phyloP scores from a whole-genome alignment of 2,888 invertebrate genomes.

The Agriotes lineatus region DNA sequence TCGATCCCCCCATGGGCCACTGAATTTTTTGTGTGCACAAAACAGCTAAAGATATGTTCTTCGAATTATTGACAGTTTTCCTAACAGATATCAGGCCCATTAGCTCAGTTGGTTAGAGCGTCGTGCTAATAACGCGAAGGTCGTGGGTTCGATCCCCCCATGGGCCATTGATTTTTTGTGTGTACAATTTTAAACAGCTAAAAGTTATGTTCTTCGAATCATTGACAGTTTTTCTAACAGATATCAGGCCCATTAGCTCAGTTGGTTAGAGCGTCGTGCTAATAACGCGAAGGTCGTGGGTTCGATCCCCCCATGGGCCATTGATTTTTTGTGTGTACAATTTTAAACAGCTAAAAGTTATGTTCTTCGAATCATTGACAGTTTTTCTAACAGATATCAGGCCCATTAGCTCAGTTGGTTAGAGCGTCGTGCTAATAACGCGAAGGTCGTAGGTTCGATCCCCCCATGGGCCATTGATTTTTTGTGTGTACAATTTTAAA shows the following conservation, averaged over 20 bases:
- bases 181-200: no score
- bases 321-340: slow-evolving; percentile 56
- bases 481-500: not conserved
- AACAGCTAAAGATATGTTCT: no score
- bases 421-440: slow-evolving; percentile 83
- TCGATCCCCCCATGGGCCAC: slow-evolving; percentile 34
- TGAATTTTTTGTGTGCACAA: no score
- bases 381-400: no score
- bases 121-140: slow-evolving; percentile 83
- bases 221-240: no score
- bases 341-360: no score
- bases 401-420: slow-evolving; percentile 83
- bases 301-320: slow-evolving; percentile 82
- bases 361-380: no score
- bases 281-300: slow-evolving; percentile 83
- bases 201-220: no score
- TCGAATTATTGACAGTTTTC: no score
- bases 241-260: slow-evolving; percentile 78
- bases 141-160: slow-evolving; percentile 82
- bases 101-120: slow-evolving; percentile 83
- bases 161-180: slow-evolving; percentile 69
- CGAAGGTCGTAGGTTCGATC: slow-evolving; percentile 83
- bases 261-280: slow-evolving; percentile 83
- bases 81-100: slow-evolving; percentile 75
- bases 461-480: slow-evolving; percentile 74